Percentiles rank a stretch among this genome's conserved stretches.
Conservation (phyloP, 1,140 invertebrate species). For the Trichogramma pretiosum region DNA sequence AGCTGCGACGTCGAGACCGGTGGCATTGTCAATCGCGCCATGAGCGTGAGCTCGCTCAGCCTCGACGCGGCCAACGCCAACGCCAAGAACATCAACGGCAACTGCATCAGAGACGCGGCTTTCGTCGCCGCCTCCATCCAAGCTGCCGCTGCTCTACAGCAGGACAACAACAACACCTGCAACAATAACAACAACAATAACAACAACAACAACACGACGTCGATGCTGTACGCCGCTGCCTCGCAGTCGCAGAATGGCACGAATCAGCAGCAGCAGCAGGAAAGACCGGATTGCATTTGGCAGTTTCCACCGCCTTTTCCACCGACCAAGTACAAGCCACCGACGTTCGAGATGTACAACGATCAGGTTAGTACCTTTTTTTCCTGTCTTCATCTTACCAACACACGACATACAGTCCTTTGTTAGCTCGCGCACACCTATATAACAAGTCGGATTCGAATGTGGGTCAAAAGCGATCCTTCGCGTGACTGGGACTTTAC, state of each 20-base stretch:
- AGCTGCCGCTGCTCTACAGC: background rate
- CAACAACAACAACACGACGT: too few relatives aligned
- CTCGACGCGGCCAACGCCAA: constrained; percentile 24
- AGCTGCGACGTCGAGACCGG: constrained; percentile 9
- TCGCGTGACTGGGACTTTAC: too few relatives aligned
- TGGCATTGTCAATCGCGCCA: constrained; percentile 15
- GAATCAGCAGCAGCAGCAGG: too few relatives aligned
- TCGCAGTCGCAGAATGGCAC: too few relatives aligned
- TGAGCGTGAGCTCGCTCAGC: constrained; percentile 19
- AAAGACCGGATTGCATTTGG: too few relatives aligned
- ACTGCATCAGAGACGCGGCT: too few relatives aligned
- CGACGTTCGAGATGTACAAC: constrained; percentile 66
- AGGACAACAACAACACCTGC: constrained; percentile 10
- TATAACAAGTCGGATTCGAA: too few relatives aligned
- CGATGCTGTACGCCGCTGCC: constrained; percentile 42
- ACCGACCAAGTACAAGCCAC: constrained; percentile 48
- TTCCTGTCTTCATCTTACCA: constrained; percentile 11
- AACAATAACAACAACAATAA: constrained; percentile 23
- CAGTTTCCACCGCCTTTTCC: constrained; percentile 63
- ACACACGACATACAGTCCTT: too few relatives aligned
- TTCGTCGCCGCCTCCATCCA: constrained; percentile 3
- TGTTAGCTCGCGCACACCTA: too few relatives aligned
- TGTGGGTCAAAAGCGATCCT: too few relatives aligned
- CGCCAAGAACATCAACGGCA: background rate
- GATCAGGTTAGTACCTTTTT: constrained; percentile 56